phyloP scores from a whole-genome alignment of 2,888 invertebrate species.

The Agonopterix arenella region DNA sequence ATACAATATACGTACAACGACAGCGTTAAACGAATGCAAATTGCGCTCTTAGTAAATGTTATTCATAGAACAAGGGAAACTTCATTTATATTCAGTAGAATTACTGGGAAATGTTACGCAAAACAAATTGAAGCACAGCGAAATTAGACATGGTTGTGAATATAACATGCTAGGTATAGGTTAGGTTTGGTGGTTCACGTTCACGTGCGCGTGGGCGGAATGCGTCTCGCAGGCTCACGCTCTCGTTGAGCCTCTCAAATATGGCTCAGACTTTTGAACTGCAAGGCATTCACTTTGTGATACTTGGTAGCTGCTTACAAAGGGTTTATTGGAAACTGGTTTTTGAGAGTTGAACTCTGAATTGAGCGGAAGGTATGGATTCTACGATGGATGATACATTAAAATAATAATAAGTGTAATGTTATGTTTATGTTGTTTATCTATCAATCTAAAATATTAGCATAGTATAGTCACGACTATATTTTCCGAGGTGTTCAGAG shows the following conservation, averaged over 20 bases:
- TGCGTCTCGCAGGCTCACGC: conserved; percentile 12
- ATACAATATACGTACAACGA: conserved; percentile 30
- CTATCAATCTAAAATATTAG: no score
- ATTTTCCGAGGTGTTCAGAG: no score
- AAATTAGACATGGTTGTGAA: conserved; percentile 42
- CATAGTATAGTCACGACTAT: no score
- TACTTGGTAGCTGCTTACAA: conserved; percentile 16
- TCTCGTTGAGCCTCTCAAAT: conserved; percentile 20
- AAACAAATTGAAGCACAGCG: conserved; percentile 38
- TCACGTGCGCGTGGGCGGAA: conserved; percentile 14
- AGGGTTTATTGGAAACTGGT: conserved; percentile 24
- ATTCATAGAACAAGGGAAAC: conserved; percentile 58
- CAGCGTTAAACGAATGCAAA: conserved; percentile 49
- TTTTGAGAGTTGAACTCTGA: neutral
- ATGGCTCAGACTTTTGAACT: conserved; percentile 22
- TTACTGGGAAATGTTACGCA: conserved; percentile 43
- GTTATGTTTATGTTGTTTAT: no score
- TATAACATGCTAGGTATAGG: conserved; percentile 6
- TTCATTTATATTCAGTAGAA: conserved; percentile 63
- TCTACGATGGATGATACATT: no score
- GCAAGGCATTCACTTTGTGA: conserved; percentile 26
- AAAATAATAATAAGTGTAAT: no score
- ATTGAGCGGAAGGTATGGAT: no score
- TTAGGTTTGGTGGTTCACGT: conserved; percentile 13
- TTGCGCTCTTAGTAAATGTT: conserved; percentile 55